phyloP scores from a whole-genome alignment of 2,113 vertebrate genomes.

The Pedionomus torquatus region DNA sequence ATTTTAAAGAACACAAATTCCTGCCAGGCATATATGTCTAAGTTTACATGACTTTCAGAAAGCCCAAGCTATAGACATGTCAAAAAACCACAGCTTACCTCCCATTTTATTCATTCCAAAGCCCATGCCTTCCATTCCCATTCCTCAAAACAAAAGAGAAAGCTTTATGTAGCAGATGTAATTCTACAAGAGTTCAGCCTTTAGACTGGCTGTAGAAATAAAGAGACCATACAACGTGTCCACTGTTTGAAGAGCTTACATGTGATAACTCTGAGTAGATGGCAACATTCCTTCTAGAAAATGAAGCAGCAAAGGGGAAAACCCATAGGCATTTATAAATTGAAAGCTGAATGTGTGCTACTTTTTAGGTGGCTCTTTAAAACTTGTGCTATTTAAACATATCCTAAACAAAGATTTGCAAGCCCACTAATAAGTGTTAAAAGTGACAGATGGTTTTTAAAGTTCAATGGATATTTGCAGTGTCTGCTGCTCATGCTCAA shows the following conservation, averaged over 20 bases:
- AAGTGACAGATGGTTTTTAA: slow-evolving; percentile 50
- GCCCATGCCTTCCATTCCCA: slow-evolving; percentile 95
- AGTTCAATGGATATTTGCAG: slow-evolving; percentile 45
- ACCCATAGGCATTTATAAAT: slow-evolving; percentile 23
- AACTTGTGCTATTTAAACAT: slow-evolving; percentile 42
- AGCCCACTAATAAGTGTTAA: slow-evolving; percentile 58
- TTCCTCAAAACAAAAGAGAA: slow-evolving; percentile 76
- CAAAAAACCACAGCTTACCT: slow-evolving; percentile 77
- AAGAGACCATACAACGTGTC: neutral
- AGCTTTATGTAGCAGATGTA: slow-evolving; percentile 47
- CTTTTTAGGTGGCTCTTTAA: slow-evolving; percentile 64
- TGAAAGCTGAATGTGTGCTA: slow-evolving; percentile 69
- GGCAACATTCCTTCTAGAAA: slow-evolving; percentile 37
- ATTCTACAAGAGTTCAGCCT: neutral
- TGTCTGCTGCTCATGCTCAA: slow-evolving; percentile 68
- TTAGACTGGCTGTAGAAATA: neutral
- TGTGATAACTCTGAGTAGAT: slow-evolving; percentile 10
- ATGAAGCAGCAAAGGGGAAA: slow-evolving; percentile 36
- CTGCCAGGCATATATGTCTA: neutral
- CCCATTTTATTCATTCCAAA: slow-evolving; percentile 97
- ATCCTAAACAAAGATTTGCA: slow-evolving; percentile 50
- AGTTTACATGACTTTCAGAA: neutral
- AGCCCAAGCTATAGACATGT: neutral
- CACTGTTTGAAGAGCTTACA: neutral
- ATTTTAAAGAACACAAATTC: neutral